Base-by-base conservation (phyloP, 1,140 invertebrate species). In the Drosophila erecta region DNA sequence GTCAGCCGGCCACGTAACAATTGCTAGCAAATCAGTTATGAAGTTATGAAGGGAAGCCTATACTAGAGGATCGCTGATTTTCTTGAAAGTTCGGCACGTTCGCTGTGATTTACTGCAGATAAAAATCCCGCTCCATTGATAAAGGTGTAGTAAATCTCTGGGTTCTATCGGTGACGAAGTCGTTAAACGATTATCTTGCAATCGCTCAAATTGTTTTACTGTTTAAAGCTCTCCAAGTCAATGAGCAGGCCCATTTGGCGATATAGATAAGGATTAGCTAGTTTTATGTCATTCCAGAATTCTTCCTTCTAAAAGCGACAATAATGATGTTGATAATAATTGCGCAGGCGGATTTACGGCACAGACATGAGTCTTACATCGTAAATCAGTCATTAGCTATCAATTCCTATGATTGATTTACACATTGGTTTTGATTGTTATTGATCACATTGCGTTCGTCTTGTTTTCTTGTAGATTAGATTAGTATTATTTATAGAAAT, bases 301-400 rank as follows among this genome's bases (percentile, higher is more conserved):
- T 57, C 64, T 57, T 70, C 66, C 66, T 41, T 53, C 20, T 59
- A 46, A 65, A 65, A 67, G 41, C 30, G 49, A 24, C 54, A 6
- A 30, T 49, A 37, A 37, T 35, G 15, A 37, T 60, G 57, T 43
- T 46, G 46, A 62, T 60, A 24, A 66, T 65, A 43, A 65, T 53
- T 67, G 60, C 47, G 37, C 56, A 67, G 37, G 35, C 38, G 14
- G 54, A 59, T 46, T 76, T 71, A 76, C 43, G 47, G 27, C 33
- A 14, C 27, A 55, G 60, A 72, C 55, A 73, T 46, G 55, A 53
- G n/a, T 50, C 65, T 27, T 40, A 10, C 33, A 30, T 50, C 55
- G 47, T 86, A 86, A 85, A 86, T 87, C 69, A 76, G 58, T 86
- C 83, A 75, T n/a, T 24, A 76, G 69, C 83, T 86, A 87, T 87